These are phyloP conservation scores for Cuculus canorus DNA, from an alignment of 2,797 vertebrate genomes.

Conservation along the genomic window DNA sequence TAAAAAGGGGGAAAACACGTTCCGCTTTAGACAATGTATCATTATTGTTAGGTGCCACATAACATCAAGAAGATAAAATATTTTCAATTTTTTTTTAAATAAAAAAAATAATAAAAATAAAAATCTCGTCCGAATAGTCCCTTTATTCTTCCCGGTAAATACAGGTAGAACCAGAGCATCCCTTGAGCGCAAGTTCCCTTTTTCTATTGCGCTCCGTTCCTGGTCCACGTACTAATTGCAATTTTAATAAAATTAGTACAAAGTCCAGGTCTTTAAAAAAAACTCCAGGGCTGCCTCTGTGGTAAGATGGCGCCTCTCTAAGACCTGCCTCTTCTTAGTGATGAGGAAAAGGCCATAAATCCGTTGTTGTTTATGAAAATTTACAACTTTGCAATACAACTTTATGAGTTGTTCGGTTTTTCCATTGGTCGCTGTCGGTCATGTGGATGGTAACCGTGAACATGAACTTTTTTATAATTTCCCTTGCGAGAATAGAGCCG, in stretches of 20 bases:
- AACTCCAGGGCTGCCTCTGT: conserved; percentile 77
- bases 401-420: conserved; percentile 92
- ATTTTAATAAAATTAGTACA: conserved; percentile 67
- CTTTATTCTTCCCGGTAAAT: not conserved
- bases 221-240: conserved; percentile 12
- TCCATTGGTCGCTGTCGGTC: conserved; percentile 90
- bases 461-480: conserved; percentile 99
- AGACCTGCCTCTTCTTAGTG: conserved; percentile 89
- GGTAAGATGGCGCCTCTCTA: conserved; percentile 95
- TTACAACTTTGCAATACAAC: conserved; percentile 98
- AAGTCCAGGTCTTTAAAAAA: conserved; percentile 67
- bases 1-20: not conserved
- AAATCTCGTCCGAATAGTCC: not conserved
- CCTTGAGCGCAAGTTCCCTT: not conserved
- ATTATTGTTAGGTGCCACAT: not conserved
- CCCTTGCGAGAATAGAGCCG: conserved; percentile 94
- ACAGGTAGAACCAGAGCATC: not conserved
- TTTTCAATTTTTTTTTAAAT: not conserved
- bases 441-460: conserved; percentile 94
- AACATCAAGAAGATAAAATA: not conserved
- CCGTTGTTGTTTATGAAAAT: conserved; percentile 99
- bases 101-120: not conserved
- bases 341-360: conserved; percentile 95
- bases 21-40: not conserved
- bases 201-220: not conserved